Conservation (phyloP, 2,888 invertebrate species). For the Hypomecis atomaria region DNA sequence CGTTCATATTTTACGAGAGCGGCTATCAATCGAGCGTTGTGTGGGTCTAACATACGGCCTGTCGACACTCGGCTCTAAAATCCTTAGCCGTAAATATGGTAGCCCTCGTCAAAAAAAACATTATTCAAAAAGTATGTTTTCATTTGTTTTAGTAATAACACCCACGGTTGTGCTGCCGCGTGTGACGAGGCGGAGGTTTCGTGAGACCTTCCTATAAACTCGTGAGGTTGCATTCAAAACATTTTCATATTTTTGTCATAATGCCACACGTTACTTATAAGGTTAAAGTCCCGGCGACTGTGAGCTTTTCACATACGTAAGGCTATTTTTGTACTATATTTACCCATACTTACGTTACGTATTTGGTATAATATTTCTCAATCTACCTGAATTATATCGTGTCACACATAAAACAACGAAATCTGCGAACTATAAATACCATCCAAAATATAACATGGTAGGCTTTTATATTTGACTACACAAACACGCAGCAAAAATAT, state of each 20-base stretch:
- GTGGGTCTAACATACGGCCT: constrained; percentile 71
- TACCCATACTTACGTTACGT: neutral
- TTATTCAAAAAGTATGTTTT: constrained; percentile 75
- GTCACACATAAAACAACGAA: too few species aligned
- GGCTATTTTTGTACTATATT: constrained; percentile 13
- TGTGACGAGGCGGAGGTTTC: constrained; percentile 62
- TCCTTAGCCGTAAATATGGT: constrained; percentile 66
- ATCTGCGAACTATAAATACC: too few species aligned
- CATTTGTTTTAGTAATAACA: constrained; percentile 79
- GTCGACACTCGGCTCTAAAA: constrained; percentile 59
- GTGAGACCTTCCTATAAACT: constrained; percentile 65
- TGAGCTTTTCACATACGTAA: constrained; percentile 57
- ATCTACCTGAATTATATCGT: too few species aligned
- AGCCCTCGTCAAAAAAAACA: constrained; percentile 78
- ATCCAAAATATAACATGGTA: too few species aligned
- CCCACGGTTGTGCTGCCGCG: constrained; percentile 67
- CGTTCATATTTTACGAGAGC: constrained; percentile 73
- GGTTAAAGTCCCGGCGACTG: constrained; percentile 44
- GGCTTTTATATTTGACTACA: too few species aligned
- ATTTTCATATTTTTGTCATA: constrained; percentile 54
- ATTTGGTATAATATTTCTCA: neutral
- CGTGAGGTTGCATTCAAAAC: constrained; percentile 54
- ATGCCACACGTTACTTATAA: constrained; percentile 43
- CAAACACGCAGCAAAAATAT: too few species aligned
- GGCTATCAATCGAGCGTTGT: constrained; percentile 78